A percentile compares a stretch with the other conserved stretches of the same genome.
Evolutionary conservation across 2,797 vertebrate genomes (phyloP).

Genomic region (Tamandua tetradactyla): DNA sequence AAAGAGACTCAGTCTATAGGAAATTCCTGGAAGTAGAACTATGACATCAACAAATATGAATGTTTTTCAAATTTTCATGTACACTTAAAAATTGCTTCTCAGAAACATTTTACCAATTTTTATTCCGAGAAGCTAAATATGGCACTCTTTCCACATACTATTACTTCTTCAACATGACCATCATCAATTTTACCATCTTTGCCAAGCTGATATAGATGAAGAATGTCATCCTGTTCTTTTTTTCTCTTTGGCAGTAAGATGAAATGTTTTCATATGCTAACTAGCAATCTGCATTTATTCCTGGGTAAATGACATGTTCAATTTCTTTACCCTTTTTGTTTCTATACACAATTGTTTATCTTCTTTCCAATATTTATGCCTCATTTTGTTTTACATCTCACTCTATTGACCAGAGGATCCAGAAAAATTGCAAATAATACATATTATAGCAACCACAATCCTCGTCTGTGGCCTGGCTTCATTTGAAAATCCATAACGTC

Average conservation of each 20-base stretch:
- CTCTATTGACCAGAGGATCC: not conserved
- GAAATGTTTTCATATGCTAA: not conserved
- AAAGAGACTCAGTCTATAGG: not conserved
- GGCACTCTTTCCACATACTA: not conserved
- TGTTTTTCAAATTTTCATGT: not conserved
- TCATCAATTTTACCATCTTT: not conserved
- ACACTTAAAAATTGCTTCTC: constrained; percentile 9
- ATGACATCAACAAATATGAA: not conserved
- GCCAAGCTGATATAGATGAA: not conserved
- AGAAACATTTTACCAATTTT: constrained; percentile 34
- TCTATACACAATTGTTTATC: not conserved
- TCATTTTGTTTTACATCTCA: not conserved
- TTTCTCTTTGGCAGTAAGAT: not conserved
- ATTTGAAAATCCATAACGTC: not conserved
- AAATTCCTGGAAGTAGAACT: constrained; percentile 22
- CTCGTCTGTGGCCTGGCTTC: not conserved
- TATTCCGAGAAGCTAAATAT: not conserved
- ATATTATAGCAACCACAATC: not conserved
- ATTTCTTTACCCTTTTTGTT: not conserved
- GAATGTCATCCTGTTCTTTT: not conserved
- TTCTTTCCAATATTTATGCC: constrained; percentile 4
- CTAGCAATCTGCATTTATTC: not conserved
- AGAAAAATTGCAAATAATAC: not conserved
- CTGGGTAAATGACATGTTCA: not conserved
- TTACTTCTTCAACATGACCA: not conserved